Base-by-base conservation (phyloP, 1,140 invertebrate species). In the Seison nebaliae region DNA sequence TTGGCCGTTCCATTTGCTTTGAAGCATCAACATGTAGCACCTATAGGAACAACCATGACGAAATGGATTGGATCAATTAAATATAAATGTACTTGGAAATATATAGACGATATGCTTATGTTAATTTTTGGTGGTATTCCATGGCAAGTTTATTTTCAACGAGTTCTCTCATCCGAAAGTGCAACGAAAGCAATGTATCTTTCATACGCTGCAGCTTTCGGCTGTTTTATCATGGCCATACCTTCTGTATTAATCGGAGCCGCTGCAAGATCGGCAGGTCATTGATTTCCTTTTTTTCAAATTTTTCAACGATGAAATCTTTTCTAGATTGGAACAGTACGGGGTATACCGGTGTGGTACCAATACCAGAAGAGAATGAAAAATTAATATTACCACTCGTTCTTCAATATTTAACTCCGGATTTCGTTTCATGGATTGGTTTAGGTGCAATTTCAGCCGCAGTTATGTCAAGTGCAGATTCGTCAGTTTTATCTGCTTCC, bases 121-220 rank as follows among this genome's bases (percentile, higher is more conserved):
- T 65, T 94, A 6, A 66, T 91, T 28, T 88, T 93, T 49, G 88
- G 88, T 6, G 88, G 88, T 17, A 93, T 96, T 48, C 88, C 88
- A 0, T 96, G 88, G 88, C 80, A 86, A 69, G 72, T 91, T 3
- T 94, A 93, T 53, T 94, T 94, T 60, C 88, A 96, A 64, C 63
- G 88, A 28, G 86, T 96, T 0, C 60, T 96, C 35, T 91, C 83
- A 23, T 81, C 79, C 45, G 84, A 83, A 63, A 78, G 79, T 1
- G 81, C 83, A 1, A 68, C 70, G 1, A 70, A 79, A 39, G 86
- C 86, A 5, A 79, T 93, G 60, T 53, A 88, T 15, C 62, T 96
- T 33, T 91, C 80, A n/a, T 94, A 84, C 57, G 76, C 91, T 16
- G 86, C 86, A 1, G 83, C 81, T 8, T 56, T 78, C 38, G 84